These are phyloP conservation scores for Orius insidiosus DNA, from an alignment of 1,140 invertebrate species.

Conservation along the genomic window DNA sequence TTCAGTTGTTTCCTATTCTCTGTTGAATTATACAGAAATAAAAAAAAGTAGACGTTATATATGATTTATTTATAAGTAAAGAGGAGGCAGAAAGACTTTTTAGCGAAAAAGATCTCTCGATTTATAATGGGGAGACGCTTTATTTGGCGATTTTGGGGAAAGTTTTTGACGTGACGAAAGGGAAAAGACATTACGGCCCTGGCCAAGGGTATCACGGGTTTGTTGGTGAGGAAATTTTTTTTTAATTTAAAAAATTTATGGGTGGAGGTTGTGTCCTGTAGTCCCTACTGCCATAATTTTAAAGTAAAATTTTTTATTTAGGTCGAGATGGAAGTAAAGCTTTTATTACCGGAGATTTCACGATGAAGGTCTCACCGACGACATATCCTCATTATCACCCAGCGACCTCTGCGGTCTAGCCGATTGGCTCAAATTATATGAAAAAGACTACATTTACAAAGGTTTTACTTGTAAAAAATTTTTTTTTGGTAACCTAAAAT, in stretches of 20 bases:
- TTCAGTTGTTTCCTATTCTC: not conserved
- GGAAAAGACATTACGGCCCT: conserved; percentile 55
- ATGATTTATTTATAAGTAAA: not conserved
- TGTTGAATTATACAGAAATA: not conserved
- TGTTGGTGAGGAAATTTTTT: conserved; percentile 30
- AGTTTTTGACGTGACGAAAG: conserved; percentile 68
- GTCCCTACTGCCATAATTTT: no score
- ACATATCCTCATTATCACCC: conserved; percentile 47
- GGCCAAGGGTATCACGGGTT: conserved; percentile 54
- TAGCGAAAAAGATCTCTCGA: conserved; percentile 37
- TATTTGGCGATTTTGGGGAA: conserved; percentile 66
- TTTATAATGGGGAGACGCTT: conserved; percentile 31
- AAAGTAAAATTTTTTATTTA: conserved; percentile 25
- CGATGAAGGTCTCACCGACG: conserved; percentile 54
- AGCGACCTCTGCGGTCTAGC: conserved; percentile 50
- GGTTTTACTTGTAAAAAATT: conserved; percentile 34
- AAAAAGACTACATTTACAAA: conserved; percentile 53
- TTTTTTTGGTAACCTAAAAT: conserved; percentile 6
- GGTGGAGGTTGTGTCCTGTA: no score
- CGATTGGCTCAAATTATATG: conserved; percentile 72
- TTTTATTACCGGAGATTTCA: conserved; percentile 83
- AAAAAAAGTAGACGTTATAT: not conserved
- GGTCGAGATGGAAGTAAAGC: conserved; percentile 75
- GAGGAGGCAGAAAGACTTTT: conserved; percentile 25
- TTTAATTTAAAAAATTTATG: no score